A percentile compares a stretch with the other conserved stretches of the same genome.
phyloP scores from a whole-genome alignment of 2,888 invertebrate species.

The Calliphora vomitoria region DNA sequence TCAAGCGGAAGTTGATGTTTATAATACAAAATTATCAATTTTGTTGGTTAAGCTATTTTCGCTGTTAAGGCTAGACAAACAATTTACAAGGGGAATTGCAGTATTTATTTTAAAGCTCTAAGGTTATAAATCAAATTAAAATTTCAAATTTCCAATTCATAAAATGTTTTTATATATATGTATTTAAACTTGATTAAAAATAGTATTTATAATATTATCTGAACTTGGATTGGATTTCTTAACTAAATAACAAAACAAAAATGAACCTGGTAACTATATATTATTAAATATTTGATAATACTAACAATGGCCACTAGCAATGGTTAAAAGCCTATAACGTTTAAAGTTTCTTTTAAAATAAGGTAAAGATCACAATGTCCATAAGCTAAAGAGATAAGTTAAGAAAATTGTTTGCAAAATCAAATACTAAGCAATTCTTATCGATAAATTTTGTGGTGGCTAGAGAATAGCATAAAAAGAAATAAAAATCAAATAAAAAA shows the following conservation, averaged over 20 bases:
- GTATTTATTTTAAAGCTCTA: neutral
- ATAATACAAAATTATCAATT: too few species aligned
- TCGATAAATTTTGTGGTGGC: slow-evolving; percentile 4
- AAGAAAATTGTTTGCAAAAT: slow-evolving; percentile 14
- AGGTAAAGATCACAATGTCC: neutral
- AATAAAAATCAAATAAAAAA: slow-evolving; percentile 25
- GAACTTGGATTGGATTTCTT: too few species aligned
- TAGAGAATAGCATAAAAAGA: neutral
- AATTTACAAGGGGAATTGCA: neutral
- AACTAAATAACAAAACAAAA: too few species aligned
- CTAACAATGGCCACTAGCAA: neutral
- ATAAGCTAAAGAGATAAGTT: neutral
- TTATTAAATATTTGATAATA: neutral
- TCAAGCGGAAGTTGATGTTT: too few species aligned
- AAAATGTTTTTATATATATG: neutral
- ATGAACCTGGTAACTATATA: neutral
- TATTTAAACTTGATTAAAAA: neutral
- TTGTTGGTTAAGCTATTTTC: too few species aligned
- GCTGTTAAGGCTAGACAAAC: too few species aligned
- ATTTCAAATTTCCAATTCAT: neutral
- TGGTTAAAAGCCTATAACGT: too few species aligned
- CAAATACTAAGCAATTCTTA: slow-evolving; percentile 44
- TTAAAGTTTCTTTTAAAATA: neutral
- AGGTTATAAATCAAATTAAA: neutral
- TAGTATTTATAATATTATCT: neutral